Conservation (phyloP, 2,888 invertebrate species). For the Alsophila aescularia region DNA sequence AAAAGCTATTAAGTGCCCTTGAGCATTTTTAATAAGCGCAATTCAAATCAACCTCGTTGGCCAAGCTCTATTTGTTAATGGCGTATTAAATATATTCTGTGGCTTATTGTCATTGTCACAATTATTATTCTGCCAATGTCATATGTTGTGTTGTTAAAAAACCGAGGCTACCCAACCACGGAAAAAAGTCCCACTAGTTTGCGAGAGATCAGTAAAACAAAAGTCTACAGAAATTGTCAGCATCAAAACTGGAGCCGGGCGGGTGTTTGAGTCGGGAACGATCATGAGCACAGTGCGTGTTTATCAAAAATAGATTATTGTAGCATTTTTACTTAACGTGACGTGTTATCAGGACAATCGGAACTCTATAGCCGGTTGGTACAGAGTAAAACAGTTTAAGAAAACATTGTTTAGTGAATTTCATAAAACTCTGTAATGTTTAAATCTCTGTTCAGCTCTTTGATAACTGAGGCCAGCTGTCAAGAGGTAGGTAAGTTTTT, state of each 20-base stretch:
- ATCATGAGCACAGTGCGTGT: conserved; percentile 77
- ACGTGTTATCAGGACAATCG: conserved; percentile 73
- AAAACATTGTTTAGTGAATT: conserved; percentile 58
- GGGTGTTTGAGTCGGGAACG: conserved; percentile 42
- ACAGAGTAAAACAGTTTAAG: conserved; percentile 57
- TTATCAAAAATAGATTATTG: conserved; percentile 78
- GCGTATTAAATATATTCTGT: too few relatives aligned
- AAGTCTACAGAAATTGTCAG: conserved; percentile 38
- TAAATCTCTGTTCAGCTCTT: conserved; percentile 85
- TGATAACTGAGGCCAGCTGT: conserved; percentile 87
- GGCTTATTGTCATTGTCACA: too few relatives aligned
- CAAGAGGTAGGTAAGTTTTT: conserved; percentile 91
- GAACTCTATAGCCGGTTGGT: conserved; percentile 61
- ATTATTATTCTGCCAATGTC: too few relatives aligned
- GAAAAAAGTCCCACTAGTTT: neutral
- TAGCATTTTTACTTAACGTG: conserved; percentile 73
- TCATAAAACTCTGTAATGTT: conserved; percentile 85
- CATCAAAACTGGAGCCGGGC: conserved; percentile 57
- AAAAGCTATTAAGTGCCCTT: too few relatives aligned
- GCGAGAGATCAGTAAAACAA: conserved; percentile 33
- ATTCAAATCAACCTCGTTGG: too few relatives aligned
- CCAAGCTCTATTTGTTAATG: too few relatives aligned
- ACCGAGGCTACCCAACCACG: neutral
- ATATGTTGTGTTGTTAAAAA: neutral
- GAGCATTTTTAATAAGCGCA: too few relatives aligned